Conservation (phyloP, 2,797 vertebrate species). For the Uromys caudimaculatus region DNA sequence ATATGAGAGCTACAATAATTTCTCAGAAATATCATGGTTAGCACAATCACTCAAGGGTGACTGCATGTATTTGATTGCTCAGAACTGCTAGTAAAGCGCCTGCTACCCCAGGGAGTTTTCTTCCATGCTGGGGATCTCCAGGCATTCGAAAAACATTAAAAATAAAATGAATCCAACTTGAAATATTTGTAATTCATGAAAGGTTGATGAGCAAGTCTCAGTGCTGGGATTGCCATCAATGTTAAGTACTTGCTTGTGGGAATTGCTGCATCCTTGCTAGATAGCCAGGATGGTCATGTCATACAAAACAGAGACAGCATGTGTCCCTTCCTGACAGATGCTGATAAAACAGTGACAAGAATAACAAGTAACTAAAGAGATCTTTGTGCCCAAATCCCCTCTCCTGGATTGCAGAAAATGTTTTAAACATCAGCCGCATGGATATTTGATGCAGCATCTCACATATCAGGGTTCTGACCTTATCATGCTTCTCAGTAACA, state of each 20-base stretch:
- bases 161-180: slow-evolving; percentile 70
- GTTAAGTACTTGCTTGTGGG: slow-evolving; percentile 70
- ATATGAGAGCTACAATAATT: slow-evolving; percentile 12
- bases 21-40: slow-evolving; percentile 57
- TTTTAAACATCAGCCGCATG: slow-evolving; percentile 49
- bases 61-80: slow-evolving; percentile 48
- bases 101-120: slow-evolving; percentile 58
- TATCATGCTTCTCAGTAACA: not conserved
- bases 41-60: slow-evolving; percentile 41
- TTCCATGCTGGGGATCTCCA: slow-evolving; percentile 60
- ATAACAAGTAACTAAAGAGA: slow-evolving; percentile 73
- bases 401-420: not conserved
- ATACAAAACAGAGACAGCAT: slow-evolving; percentile 74
- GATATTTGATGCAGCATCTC: not conserved
- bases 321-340: slow-evolving; percentile 74
- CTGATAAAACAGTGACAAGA: slow-evolving; percentile 77
- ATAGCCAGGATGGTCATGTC: slow-evolving; percentile 48
- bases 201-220: slow-evolving; percentile 61
- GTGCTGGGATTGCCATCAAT: slow-evolving; percentile 24
- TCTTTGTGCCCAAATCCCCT: slow-evolving; percentile 61
- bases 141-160: slow-evolving; percentile 74
- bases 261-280: slow-evolving; percentile 21
- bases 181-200: slow-evolving; percentile 74
- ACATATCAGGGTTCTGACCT: not conserved
- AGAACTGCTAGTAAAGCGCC: slow-evolving; percentile 36